These are phyloP conservation scores for Petrocephalus zakoni DNA, from an alignment of 2,113 vertebrate species.

Conservation along the genomic window DNA sequence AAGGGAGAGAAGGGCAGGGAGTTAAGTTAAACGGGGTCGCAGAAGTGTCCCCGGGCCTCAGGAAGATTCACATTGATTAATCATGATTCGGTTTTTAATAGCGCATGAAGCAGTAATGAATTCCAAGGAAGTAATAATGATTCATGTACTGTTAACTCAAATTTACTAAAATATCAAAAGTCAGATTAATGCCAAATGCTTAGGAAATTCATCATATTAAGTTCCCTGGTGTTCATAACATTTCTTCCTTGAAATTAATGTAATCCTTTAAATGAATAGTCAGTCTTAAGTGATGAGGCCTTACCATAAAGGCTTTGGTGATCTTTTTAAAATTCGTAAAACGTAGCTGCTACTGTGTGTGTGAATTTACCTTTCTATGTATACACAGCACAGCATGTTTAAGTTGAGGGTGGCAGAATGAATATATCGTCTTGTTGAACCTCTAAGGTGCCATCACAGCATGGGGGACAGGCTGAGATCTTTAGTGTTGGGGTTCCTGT, in stretches of 20 bases:
- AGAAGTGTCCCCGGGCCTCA: slow-evolving; percentile 5
- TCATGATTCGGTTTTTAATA: slow-evolving; percentile 34
- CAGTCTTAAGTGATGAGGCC: slow-evolving; percentile 30
- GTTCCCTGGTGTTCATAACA: slow-evolving; percentile 43
- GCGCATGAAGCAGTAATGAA: slow-evolving; percentile 29
- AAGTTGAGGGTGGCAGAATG: neutral
- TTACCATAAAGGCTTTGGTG: slow-evolving; percentile 6
- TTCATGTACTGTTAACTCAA: slow-evolving; percentile 41
- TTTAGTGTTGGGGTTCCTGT: neutral
- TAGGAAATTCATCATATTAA: slow-evolving; percentile 40
- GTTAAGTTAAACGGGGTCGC: neutral
- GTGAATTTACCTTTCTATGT: slow-evolving; percentile 11
- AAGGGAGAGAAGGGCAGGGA: slow-evolving; percentile 26
- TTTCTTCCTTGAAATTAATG: slow-evolving; percentile 42
- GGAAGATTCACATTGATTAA: slow-evolving; percentile 27
- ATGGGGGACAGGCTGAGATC: neutral
- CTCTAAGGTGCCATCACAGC: neutral
- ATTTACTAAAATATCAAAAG: slow-evolving; percentile 39
- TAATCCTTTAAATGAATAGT: slow-evolving; percentile 35
- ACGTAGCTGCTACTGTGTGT: neutral
- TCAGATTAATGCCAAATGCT: slow-evolving; percentile 40
- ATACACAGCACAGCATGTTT: neutral
- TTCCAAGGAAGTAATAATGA: slow-evolving; percentile 34
- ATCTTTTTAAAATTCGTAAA: slow-evolving; percentile 9
- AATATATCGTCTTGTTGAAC: neutral